Evolutionary conservation across 2,888 invertebrate genomes (phyloP).

Genomic region (Adelphocoris suturalis): DNA sequence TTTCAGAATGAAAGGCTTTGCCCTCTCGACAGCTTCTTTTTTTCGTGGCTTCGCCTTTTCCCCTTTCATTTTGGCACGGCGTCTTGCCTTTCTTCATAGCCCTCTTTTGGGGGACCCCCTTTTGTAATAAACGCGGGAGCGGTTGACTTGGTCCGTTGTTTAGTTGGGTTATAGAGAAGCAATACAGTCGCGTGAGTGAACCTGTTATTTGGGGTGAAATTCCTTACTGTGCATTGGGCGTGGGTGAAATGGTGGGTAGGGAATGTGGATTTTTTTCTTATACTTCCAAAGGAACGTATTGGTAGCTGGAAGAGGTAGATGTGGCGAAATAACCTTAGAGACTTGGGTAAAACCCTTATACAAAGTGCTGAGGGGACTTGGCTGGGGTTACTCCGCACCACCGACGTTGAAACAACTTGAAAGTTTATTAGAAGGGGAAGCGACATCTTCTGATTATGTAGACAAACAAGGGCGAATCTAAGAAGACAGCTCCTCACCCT

Average conservation of each 20-base stretch:
- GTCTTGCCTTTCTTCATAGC: conserved; percentile 54
- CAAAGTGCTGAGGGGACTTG: conserved; percentile 3
- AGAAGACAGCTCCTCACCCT: neutral
- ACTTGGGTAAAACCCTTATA: conserved; percentile 51
- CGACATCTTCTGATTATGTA: conserved; percentile 37
- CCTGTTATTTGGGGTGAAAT: conserved; percentile 61
- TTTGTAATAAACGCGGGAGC: conserved; percentile 64
- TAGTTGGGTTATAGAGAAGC: conserved; percentile 68
- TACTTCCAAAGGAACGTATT: conserved; percentile 50
- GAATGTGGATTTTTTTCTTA: conserved; percentile 46
- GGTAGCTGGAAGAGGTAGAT: conserved; percentile 14
- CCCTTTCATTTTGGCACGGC: conserved; percentile 36
- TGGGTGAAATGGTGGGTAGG: neutral
- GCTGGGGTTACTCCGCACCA: neutral
- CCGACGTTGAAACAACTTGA: conserved; percentile 19
- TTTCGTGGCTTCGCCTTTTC: conserved; percentile 43
- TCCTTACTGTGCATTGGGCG: conserved; percentile 37
- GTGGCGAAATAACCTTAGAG: conserved; percentile 53
- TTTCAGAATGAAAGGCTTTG: conserved; percentile 33
- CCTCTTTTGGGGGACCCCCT: conserved; percentile 27
- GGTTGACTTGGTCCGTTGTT: conserved; percentile 68
- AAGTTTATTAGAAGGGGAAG: conserved; percentile 29
- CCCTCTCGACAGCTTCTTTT: conserved; percentile 1
- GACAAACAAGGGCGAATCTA: conserved; percentile 20
- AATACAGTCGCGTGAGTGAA: conserved; percentile 69